Conservation (phyloP, 1,140 invertebrate genomes). For the Periplaneta americana region DNA sequence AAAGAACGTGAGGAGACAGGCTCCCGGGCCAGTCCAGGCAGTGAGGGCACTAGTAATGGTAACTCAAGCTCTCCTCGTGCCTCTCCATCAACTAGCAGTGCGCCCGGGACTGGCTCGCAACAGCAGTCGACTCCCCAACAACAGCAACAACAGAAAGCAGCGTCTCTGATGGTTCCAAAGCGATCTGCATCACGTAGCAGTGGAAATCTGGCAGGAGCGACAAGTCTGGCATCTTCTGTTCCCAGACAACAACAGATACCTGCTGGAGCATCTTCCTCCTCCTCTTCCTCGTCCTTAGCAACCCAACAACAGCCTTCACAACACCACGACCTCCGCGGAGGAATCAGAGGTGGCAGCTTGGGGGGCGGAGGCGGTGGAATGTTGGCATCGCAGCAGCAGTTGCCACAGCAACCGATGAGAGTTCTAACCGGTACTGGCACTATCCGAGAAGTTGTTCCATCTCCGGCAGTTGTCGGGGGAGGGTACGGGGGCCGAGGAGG, state of each 20-base stretch:
- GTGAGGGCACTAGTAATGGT: not conserved
- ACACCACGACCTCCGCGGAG: not conserved
- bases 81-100: constrained; percentile 6
- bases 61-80: constrained; percentile 4
- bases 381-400: not conserved
- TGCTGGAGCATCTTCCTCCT: constrained; percentile 1
- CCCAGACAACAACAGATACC: not conserved
- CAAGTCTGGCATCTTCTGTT: not conserved
- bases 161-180: not conserved
- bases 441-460: constrained; percentile 19
- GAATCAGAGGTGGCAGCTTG: not conserved
- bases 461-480: constrained; percentile 11
- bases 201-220: not conserved
- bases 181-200: not conserved
- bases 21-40: constrained; percentile 3
- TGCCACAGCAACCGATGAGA: not conserved
- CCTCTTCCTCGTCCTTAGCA: not conserved
- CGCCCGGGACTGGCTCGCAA: not conserved
- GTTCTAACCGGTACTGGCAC: constrained; percentile 21
- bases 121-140: not conserved
- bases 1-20: constrained; percentile 4
- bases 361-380: not conserved
- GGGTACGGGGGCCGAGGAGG: constrained; percentile 11
- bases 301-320: not conserved
- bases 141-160: constrained; percentile 1